Base-by-base conservation (phyloP, 2,888 invertebrate genomes). In the Patella pellucida region DNA sequence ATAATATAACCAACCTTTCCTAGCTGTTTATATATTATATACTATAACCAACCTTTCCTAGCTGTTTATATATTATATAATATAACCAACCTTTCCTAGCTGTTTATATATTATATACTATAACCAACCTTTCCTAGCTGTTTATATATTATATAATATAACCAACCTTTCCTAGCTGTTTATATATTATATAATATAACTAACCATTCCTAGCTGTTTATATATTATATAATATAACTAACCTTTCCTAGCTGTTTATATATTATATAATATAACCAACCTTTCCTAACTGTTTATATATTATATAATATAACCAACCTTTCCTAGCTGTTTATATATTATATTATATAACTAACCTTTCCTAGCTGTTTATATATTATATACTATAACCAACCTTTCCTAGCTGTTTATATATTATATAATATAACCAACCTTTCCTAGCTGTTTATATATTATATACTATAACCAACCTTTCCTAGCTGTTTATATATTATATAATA, bases 61-160 rank as follows among this genome's bases (percentile, higher is more conserved):
- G n/a, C n/a, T n/a, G n/a, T n/a, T n/a, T n/a, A n/a, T n/a, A n/a
- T n/a, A n/a, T n/a, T n/a, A n/a, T n/a, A n/a, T n/a, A n/a, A 41
- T 41, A 41, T 41, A 41, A 41, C 78, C 75, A 74, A 89, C 89
- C 86, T 90, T 90, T 68, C 85, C 85, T 1, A 90, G 84, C 71
- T 95, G 94, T 84, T 94, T 94, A 83, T 94, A 94, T 93, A 79
- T 94, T 94, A 85, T 94, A 95, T 71, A 95, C 90, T 0, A 94
- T 92, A 14, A 95, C 92, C 0, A 94, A 92, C n/a, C n/a, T n/a
- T n/a, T n/a, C n/a, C n/a, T n/a, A n/a, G n/a, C n/a, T n/a, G n/a
- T n/a, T n/a, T n/a, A n/a, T n/a, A n/a, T n/a, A n/a, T n/a, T n/a
- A n/a, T n/a, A n/a, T n/a, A n/a, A 41, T 41, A 41, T 41, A 41